Base-by-base conservation (phyloP, 2,797 vertebrate genomes). In the Poeciliopsis presidionis region DNA sequence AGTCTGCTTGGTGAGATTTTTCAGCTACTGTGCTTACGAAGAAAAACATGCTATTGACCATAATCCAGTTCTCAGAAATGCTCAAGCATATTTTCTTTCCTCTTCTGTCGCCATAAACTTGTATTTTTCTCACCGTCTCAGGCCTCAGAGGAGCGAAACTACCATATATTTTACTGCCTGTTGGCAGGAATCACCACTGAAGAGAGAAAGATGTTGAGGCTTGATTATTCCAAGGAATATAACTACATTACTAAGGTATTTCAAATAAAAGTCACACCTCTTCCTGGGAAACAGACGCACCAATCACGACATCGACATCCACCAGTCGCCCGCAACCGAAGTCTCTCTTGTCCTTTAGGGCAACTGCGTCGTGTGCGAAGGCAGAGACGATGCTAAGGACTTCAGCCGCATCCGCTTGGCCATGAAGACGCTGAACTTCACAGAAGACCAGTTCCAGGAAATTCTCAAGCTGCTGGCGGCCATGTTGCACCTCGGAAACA, bases 151-250 rank as follows among this genome's bases (percentile, higher is more conserved):
- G 98, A 99, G 87, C 96, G 98, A 55, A 99, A 98, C 92, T 99
- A 98, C 91, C 98, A 99, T 86, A 96, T 99, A 53, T 99, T 99
- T 93, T 99, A 99, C 87, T 97, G 96, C 91, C 95, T 99, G 95
- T 91, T 99, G 80, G 92, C 96, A 90, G 98, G 98, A 43, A 95
- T 97, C 93, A 91, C 91, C 11, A 77, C 81, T 0, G 96, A 97
- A 57, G 96, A 98, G 88, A 99, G 95, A 94, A 94, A 94, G 69
- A 80, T 90, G 78, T 93, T 99, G 84, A 91, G 88, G 49, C 93
- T 99, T 39, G 93, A 94, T 14, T 94, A 91, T n/a, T 93, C 97
- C 55, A 91, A 95, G 0, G 95, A 98, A 70, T 99, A 97, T 90
- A 94, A 84, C 53, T 98, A 97, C 81, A 96, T 99, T 53, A 96